Evolutionary conservation across 2,113 vertebrate genomes (phyloP).

Genomic region (Zapus hudsonius): DNA sequence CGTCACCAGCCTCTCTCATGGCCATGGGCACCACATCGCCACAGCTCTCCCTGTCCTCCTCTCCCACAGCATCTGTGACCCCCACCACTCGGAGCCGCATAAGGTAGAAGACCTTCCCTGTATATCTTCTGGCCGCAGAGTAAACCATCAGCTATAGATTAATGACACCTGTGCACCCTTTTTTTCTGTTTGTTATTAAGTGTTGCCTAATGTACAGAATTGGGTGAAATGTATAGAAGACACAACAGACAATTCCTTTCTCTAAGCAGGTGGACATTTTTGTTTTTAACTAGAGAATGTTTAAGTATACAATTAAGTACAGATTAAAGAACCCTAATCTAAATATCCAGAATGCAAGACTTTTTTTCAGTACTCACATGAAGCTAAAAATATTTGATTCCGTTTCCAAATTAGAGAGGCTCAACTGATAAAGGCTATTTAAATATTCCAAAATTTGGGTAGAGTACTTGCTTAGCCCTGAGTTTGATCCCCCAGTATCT

Average conservation of each 20-base stretch:
- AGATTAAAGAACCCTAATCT: background rate
- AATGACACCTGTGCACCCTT: background rate
- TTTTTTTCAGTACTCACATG: background rate
- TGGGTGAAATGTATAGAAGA: background rate
- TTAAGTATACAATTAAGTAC: background rate
- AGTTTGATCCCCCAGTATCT: background rate
- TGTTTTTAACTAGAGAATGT: background rate
- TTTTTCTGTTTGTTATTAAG: background rate
- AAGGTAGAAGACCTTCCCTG: conserved; percentile 84
- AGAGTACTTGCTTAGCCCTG: background rate
- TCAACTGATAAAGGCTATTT: background rate
- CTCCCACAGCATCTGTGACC: conserved; percentile 94
- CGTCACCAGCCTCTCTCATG: conserved; percentile 91
- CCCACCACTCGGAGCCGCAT: conserved; percentile 95
- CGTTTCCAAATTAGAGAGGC: background rate
- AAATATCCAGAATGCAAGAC: background rate
- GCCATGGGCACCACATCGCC: conserved; percentile 92
- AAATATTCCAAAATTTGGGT: background rate
- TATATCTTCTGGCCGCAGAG: background rate
- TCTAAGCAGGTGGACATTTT: background rate
- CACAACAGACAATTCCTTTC: background rate
- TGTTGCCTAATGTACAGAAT: background rate
- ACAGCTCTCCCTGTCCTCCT: conserved; percentile 90
- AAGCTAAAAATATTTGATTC: background rate
- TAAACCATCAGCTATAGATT: background rate